Conservation (phyloP, 2,113 vertebrate genomes). For the Hippopotamus amphibius region DNA sequence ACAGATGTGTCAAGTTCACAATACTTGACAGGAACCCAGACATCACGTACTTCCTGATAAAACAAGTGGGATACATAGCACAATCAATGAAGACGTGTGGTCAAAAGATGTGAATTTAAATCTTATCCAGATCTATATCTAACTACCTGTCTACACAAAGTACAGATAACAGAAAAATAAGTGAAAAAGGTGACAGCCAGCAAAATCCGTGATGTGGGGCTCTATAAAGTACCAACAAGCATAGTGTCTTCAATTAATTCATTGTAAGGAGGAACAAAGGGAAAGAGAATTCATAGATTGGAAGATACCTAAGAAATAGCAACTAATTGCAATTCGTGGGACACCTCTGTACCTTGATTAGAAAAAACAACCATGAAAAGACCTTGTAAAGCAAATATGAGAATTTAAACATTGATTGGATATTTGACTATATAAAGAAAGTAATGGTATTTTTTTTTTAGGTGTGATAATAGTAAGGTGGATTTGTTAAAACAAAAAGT, state of each 20-base stretch:
- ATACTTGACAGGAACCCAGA: background rate
- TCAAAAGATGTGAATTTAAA: background rate
- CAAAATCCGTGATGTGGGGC: background rate
- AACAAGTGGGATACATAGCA: background rate
- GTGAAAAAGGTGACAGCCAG: background rate
- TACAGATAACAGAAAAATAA: background rate
- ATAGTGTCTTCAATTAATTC: background rate
- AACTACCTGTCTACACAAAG: background rate
- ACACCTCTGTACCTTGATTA: background rate
- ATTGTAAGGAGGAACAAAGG: background rate
- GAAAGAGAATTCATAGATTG: background rate
- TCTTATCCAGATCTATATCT: background rate
- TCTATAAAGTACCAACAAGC: background rate
- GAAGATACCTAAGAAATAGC: background rate
- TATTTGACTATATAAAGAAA: slow-evolving; percentile 20
- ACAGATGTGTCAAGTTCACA: background rate
- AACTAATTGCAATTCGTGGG: background rate
- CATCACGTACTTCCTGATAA: background rate
- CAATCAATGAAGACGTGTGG: background rate
- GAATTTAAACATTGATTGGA: background rate
- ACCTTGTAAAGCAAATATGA: background rate
- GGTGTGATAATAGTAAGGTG: background rate
- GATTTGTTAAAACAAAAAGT: background rate
- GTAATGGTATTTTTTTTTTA: background rate
- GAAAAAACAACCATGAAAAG: background rate